A percentile compares a stretch with the other conserved stretches of the same genome.
Evolutionary conservation across 2,797 vertebrate genomes (phyloP).

Genomic region (Falco novaeseelandiae): DNA sequence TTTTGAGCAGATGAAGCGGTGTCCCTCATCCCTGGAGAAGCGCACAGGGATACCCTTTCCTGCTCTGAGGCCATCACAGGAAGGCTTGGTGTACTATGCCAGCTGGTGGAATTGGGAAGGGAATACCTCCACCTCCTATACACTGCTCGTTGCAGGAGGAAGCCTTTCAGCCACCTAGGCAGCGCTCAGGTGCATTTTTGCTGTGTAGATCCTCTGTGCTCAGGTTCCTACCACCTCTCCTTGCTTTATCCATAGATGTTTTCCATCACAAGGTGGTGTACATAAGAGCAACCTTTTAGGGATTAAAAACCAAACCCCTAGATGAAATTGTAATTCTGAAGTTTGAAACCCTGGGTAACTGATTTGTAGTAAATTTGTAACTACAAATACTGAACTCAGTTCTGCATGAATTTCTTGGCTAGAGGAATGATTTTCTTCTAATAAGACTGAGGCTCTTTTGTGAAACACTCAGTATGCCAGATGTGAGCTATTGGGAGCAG

Average conservation of each 20-base stretch:
- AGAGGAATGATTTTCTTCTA: not conserved
- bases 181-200: not conserved
- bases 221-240: not conserved
- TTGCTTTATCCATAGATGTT: not conserved
- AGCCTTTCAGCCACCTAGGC: not conserved
- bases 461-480: not conserved
- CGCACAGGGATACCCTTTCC: fast-evolving
- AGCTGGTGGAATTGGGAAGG: not conserved
- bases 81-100: not conserved
- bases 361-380: not conserved
- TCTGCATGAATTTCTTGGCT: not conserved
- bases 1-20: not conserved
- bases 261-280: fast-evolving
- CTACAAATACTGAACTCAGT: not conserved
- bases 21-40: not conserved
- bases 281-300: not conserved
- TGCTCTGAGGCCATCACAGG: not conserved
- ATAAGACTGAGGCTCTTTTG: not conserved
- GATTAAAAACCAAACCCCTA: not conserved
- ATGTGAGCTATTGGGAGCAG: constrained; percentile 54
- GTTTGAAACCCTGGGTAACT: not conserved
- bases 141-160: not conserved
- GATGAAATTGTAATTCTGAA: not conserved
- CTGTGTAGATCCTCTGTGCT: not conserved
- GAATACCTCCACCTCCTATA: not conserved